Evolutionary conservation across 92 coral and sea anemone genomes (phyloP).

Genomic region (Epizoanthus fatuus): DNA sequence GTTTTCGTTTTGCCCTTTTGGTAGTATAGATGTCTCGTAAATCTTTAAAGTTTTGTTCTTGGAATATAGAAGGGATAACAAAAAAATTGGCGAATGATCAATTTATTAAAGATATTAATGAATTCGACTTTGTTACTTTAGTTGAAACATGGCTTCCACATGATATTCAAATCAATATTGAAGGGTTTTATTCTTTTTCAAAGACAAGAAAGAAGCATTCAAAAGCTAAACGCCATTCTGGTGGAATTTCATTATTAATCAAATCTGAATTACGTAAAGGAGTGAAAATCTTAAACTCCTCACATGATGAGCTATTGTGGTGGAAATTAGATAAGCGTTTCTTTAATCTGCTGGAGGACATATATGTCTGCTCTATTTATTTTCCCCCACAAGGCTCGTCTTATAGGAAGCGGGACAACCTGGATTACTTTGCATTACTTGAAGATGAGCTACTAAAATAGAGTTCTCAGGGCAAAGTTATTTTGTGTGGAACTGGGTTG

Average conservation of each 20-base stretch:
- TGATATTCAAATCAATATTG: background rate
- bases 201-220: slow-evolving; percentile 20
- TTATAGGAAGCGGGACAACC: background rate
- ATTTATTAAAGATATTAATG: slow-evolving; percentile 10
- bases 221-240: slow-evolving; percentile 43
- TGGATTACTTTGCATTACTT: no score
- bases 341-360: slow-evolving; percentile 25
- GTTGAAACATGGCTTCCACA: slow-evolving; percentile 45
- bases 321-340: slow-evolving; percentile 41
- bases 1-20: background rate
- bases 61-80: slow-evolving; percentile 51
- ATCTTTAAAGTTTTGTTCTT: slow-evolving; percentile 27
- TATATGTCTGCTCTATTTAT: slow-evolving; percentile 32
- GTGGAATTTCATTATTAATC: slow-evolving; percentile 44
- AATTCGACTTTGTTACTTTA: slow-evolving; percentile 39
- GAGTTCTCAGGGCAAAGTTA: no score
- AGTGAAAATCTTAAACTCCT: slow-evolving; percentile 10
- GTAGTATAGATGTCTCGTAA: slow-evolving; percentile 1
- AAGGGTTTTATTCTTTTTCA: slow-evolving; percentile 58
- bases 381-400: slow-evolving; percentile 5
- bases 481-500: no score
- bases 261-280: slow-evolving; percentile 36
- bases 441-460: no score
- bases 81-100: slow-evolving; percentile 25
- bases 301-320: slow-evolving; percentile 45